Evolutionary conservation across 2,113 vertebrate genomes (phyloP).

Genomic region (Neogobius melanostomus): DNA sequence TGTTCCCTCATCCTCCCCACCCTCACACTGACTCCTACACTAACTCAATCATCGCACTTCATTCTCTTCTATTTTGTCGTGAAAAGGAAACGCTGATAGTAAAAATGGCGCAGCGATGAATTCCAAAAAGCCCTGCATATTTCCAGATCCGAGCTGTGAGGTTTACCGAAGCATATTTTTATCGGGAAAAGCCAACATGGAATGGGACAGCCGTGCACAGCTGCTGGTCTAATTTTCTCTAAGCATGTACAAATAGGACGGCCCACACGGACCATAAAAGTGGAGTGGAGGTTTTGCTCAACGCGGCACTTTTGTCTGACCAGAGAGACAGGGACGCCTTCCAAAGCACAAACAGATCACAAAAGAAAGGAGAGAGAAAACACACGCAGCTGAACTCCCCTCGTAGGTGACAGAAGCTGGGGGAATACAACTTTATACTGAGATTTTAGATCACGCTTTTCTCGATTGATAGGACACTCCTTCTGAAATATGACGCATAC

Average conservation of each 20-base stretch:
- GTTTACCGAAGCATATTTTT: slow-evolving; percentile 78
- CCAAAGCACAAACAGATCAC: slow-evolving; percentile 71
- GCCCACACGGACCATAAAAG: slow-evolving; percentile 77
- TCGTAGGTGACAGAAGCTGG: slow-evolving; percentile 42
- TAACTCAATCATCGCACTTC: slow-evolving; percentile 30
- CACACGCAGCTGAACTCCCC: slow-evolving; percentile 40
- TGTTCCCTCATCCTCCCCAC: slow-evolving; percentile 36
- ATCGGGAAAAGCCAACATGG: slow-evolving; percentile 73
- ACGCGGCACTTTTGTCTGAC: slow-evolving; percentile 78
- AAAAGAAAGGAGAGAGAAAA: slow-evolving; percentile 57
- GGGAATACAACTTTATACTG: slow-evolving; percentile 27
- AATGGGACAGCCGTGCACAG: slow-evolving; percentile 69
- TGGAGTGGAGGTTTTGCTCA: slow-evolving; percentile 79
- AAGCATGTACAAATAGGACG: slow-evolving; percentile 80
- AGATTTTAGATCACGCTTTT: background rate
- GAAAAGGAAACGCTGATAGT: slow-evolving; percentile 61
- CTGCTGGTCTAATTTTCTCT: slow-evolving; percentile 79
- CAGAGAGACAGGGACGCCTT: slow-evolving; percentile 60
- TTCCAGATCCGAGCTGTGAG: slow-evolving; percentile 67
- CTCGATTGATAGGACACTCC: background rate
- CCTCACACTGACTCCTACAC: slow-evolving; percentile 34
- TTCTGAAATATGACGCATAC: too few species aligned
- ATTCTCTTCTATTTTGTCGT: slow-evolving; percentile 23
- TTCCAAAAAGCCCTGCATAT: slow-evolving; percentile 56
- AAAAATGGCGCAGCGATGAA: slow-evolving; percentile 67